phyloP scores from a whole-genome alignment of 2,113 vertebrate genomes.

The Hemibagrus wyckioides region DNA sequence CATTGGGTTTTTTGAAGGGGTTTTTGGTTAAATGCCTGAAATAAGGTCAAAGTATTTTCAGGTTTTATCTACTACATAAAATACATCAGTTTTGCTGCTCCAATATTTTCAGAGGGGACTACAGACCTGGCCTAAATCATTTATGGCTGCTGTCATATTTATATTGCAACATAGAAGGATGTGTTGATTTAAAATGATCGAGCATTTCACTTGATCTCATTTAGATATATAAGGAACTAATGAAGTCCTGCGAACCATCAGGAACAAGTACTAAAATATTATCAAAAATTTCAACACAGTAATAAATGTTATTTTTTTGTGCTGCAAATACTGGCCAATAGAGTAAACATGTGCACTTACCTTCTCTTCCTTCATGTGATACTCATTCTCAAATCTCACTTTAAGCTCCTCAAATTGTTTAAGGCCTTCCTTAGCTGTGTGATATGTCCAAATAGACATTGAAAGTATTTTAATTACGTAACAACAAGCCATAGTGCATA shows the following conservation, averaged over 20 bases:
- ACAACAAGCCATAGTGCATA: not conserved
- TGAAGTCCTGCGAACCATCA: not conserved
- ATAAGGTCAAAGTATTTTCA: too few relatives aligned
- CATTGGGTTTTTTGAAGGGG: too few relatives aligned
- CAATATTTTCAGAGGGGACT: too few relatives aligned
- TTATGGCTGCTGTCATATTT: not conserved
- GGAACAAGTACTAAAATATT: not conserved
- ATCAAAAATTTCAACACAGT: not conserved
- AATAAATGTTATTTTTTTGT: not conserved
- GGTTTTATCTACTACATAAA: too few relatives aligned
- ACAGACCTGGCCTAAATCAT: not conserved
- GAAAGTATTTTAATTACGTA: not conserved
- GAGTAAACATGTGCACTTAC: slow-evolving; percentile 63
- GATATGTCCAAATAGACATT: slow-evolving; percentile 34
- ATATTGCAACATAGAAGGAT: not conserved
- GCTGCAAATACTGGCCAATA: slow-evolving; percentile 17
- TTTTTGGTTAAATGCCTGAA: too few relatives aligned
- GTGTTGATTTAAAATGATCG: too few relatives aligned
- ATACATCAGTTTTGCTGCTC: too few relatives aligned
- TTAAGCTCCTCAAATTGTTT: slow-evolving; percentile 79
- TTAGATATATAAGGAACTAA: not conserved
- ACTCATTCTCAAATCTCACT: slow-evolving; percentile 75
- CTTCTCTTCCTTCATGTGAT: slow-evolving; percentile 79
- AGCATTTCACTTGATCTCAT: not conserved
- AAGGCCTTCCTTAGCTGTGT: slow-evolving; percentile 81